Percentiles rank a stretch among this genome's conserved stretches.
phyloP scores from a whole-genome alignment of 2,888 invertebrate genomes.

The Leucoma salicis region DNA sequence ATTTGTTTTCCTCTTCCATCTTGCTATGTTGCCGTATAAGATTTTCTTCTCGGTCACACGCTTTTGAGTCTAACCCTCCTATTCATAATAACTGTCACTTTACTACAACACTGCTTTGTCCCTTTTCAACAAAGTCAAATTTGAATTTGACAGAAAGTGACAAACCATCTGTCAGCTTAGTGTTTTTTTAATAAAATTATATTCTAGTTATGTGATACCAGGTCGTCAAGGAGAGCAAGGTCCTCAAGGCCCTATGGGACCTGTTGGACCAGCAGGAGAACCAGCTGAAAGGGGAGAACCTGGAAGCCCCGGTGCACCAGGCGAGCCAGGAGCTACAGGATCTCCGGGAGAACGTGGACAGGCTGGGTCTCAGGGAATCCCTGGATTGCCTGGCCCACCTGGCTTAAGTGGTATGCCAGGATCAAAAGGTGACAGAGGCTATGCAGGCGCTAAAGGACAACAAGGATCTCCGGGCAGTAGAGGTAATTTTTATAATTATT shows the following conservation, averaged over 20 bases:
- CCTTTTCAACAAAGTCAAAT: too few relatives aligned
- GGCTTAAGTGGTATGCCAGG: conserved; percentile 87
- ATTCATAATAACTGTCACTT: too few relatives aligned
- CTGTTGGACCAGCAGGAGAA: conserved; percentile 90
- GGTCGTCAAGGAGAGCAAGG: conserved; percentile 90
- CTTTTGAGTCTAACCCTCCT: too few relatives aligned
- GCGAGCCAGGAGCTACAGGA: conserved; percentile 88
- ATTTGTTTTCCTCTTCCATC: too few relatives aligned
- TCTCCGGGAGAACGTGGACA: conserved; percentile 88
- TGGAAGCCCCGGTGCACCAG: conserved; percentile 86
- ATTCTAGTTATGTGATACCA: conserved; percentile 19
- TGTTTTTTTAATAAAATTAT: not conserved
- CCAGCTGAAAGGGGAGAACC: conserved; percentile 90
- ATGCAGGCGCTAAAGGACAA: conserved; percentile 86
- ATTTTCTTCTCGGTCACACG: too few relatives aligned
- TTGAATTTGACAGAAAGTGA: too few relatives aligned
- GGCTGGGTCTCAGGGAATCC: conserved; percentile 86
- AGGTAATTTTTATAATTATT: conserved; percentile 72
- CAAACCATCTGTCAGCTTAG: too few relatives aligned
- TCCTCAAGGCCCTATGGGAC: conserved; percentile 88
- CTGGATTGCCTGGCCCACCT: conserved; percentile 86
- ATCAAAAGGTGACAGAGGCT: conserved; percentile 88
- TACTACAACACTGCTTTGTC: too few relatives aligned
- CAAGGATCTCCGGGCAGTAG: conserved; percentile 85
- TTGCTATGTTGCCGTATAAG: too few relatives aligned